phyloP scores from a whole-genome alignment of 1,140 invertebrate species.

The Drosophila pallidifrons region DNA sequence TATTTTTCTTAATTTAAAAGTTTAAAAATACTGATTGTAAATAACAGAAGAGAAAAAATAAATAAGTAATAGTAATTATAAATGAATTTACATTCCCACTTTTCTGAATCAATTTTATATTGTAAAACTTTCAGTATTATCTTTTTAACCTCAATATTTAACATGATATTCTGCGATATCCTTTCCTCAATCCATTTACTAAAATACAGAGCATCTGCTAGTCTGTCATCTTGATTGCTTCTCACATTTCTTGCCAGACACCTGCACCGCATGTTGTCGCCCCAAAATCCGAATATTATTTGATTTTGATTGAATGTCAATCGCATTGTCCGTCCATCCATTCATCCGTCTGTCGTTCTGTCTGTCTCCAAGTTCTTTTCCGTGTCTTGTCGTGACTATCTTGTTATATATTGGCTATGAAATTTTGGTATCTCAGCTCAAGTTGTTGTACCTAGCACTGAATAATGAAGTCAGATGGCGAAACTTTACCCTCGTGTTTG shows the following conservation, averaged over 20 bases:
- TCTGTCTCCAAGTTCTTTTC: too few species aligned
- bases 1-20: too few species aligned
- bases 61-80: too few species aligned
- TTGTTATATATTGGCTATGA: constrained; percentile 19
- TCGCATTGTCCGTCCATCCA: constrained; percentile 33
- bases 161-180: too few species aligned
- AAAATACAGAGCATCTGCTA: neutral
- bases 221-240: neutral
- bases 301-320: constrained; percentile 67
- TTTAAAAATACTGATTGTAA: too few species aligned
- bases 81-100: too few species aligned
- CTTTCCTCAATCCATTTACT: neutral
- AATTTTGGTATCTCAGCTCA: constrained; percentile 5
- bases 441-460: neutral
- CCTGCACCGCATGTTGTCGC: constrained; percentile 30
- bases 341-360: constrained; percentile 4
- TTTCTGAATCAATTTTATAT: too few species aligned
- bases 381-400: constrained; percentile 28
- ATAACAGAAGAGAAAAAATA: too few species aligned
- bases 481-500: too few species aligned
- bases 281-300: constrained; percentile 35
- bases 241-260: constrained; percentile 34
- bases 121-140: too few species aligned
- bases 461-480: too few species aligned
- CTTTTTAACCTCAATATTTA: too few species aligned